Evolutionary conservation across 2,888 invertebrate genomes (phyloP), one percentile per base, ranked within the genome.

Genomic region (Cheilosia soror): DNA sequence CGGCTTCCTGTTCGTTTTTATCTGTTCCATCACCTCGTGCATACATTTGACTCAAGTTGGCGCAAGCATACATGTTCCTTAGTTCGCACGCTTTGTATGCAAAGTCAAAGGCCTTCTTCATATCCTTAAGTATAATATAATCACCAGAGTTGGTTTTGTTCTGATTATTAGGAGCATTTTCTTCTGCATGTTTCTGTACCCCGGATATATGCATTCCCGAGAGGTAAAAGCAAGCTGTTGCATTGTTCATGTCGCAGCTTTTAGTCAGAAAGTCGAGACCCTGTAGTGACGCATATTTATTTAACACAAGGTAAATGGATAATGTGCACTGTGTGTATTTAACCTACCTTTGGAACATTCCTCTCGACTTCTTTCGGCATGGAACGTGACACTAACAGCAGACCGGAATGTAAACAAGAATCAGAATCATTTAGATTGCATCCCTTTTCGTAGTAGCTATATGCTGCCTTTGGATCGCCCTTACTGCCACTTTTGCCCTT

Each of bases 41-140:
- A 90, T 97, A 96, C 96, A 98, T 97, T 91, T 96, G 95, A 89
- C 97, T 96, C 0, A 98, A 93, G 93, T 98, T 98, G 0, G 96
- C 96, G 93, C 99, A 99, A 0, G 97, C 96, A 90, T 96, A 96
- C 90, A 97, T 95, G 90, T 98, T 96, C 0, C 96, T 96, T 0
- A 95, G 92, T 84, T 97, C 96, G 91, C 99, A 99, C 0, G 96
- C 97, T 91, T 95, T 96, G 76, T 94, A 92, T 0, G 97, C 96
- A 89, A 94, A 96, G 44, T 95, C 93, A 90, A 97, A 96, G 0
- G 98, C 98, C 91, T 96, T 95, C 49, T 93, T 93, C 94, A 95
- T 94, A 89, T 98, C 95, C 86, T 95, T 94, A 62, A 93, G 93
- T 29, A 95, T 93, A 69, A 94, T 90, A 88, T 90, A 94, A 0